Evolutionary conservation across 2,113 vertebrate genomes (phyloP).

Genomic region (Oryzias celebensis): DNA sequence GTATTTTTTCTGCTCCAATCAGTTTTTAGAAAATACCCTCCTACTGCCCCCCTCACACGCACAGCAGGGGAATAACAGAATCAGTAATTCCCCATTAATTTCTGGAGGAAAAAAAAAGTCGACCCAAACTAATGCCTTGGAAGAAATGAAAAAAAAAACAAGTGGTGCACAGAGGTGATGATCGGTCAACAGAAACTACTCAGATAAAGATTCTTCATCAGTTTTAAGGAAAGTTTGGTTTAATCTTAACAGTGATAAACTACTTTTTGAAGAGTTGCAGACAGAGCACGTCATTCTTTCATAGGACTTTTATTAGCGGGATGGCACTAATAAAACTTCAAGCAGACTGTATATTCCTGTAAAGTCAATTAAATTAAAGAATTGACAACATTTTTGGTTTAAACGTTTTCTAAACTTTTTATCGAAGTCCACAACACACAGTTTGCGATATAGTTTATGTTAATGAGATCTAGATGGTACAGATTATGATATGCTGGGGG

Average conservation of each 20-base stretch:
- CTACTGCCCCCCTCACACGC: slow-evolving; percentile 29
- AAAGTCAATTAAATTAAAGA: background rate
- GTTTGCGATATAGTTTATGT: background rate
- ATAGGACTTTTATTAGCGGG: background rate
- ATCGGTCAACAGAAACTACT: slow-evolving; percentile 52
- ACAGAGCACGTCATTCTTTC: background rate
- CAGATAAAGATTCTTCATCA: background rate
- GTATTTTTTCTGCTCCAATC: slow-evolving; percentile 74
- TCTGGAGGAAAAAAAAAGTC: slow-evolving; percentile 37
- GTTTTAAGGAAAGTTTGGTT: slow-evolving; percentile 4
- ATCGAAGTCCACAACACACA: no score
- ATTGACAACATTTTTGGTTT: background rate
- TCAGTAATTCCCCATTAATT: slow-evolving; percentile 79
- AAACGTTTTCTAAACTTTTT: no score
- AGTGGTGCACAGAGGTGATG: slow-evolving; percentile 61
- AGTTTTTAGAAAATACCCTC: slow-evolving; percentile 65
- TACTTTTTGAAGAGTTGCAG: background rate
- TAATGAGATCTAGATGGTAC: background rate
- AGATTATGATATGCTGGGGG: no score
- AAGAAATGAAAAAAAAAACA: slow-evolving; percentile 44
- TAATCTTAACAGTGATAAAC: slow-evolving; percentile 7
- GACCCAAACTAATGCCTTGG: slow-evolving; percentile 40
- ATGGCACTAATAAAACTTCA: background rate
- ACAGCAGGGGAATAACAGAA: slow-evolving; percentile 76
- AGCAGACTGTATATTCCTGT: background rate